Evolutionary conservation across 2,113 vertebrate genomes (phyloP), one percentile per base, ranked within the genome.

Genomic region (Microcebus murinus): DNA sequence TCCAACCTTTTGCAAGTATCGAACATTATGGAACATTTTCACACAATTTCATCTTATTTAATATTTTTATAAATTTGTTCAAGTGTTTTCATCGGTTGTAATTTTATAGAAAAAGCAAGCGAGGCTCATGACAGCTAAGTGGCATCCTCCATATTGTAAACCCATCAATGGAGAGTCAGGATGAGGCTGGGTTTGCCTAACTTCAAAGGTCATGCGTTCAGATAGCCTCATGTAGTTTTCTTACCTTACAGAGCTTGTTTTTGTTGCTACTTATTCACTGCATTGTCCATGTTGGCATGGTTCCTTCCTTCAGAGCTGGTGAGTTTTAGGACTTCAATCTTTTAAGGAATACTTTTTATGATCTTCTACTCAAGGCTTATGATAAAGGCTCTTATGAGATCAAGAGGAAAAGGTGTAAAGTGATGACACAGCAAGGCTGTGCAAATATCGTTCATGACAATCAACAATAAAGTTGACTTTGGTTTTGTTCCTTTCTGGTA

Each of bases 81-180:
- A 96, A 87, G 14, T 68, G 5, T 84, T 94, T 63, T 57, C 4
- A 39, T 88, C 9, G 48, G 18, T n/a, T 74, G 9, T 68, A 45
- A 68, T 21, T 73, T 93, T 65, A 74, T 20, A 95, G 55, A 39
- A 50, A 25, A 87, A 73, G 18, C 18, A 34, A 81, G 9, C 45
- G 17, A 82, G 76, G 9, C 4, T 90, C 27, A 2, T 25, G 27
- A n/a, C 0, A 3, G 27, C 8, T 52, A 48, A 86, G 20, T 50
- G 11, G 21, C 59, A 48, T 42, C 20, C 21, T 23, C 4, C 11
- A 23, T 29, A 21, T 8, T 74, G 9, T 55, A 21, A 92, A 31
- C 6, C 9, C 2, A 0, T 18, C 73, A 31, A 3, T 11, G 6
- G 13, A 68, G 21, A 39, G 34, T 25, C 4, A 59, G 31, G 42